Percentiles rank a stretch among this genome's conserved stretches.
Evolutionary conservation across 1,140 invertebrate genomes (phyloP).

Genomic region (Drosophila chauvacae): DNA sequence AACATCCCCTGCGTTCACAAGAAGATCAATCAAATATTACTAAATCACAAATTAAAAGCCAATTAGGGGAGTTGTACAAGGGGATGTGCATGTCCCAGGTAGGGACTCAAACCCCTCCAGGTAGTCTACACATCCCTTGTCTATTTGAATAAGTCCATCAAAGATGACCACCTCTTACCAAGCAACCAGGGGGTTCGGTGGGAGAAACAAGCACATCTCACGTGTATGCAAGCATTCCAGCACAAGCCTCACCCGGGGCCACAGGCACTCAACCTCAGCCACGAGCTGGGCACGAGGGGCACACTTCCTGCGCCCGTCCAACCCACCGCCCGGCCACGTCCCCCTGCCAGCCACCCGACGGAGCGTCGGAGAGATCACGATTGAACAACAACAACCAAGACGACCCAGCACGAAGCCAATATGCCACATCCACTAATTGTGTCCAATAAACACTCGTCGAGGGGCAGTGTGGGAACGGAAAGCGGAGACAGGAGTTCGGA

Average conservation of each 20-base stretch:
- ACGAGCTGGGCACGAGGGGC: slow-evolving; percentile 46
- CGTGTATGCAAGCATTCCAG: slow-evolving; percentile 18
- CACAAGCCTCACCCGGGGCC: slow-evolving; percentile 39
- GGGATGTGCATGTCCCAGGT: slow-evolving; percentile 3
- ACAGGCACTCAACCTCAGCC: slow-evolving; percentile 38
- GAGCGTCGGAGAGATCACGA: slow-evolving; percentile 6
- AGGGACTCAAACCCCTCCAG: neutral
- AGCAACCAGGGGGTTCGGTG: neutral
- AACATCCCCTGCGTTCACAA: neutral
- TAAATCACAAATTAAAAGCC: slow-evolving; percentile 19
- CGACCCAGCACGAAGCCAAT: slow-evolving; percentile 69
- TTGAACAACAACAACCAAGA: slow-evolving; percentile 16
- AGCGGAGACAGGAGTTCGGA: slow-evolving; percentile 41
- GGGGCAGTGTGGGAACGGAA: slow-evolving; percentile 48
- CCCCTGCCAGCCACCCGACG: slow-evolving; percentile 23
- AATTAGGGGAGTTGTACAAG: slow-evolving; percentile 34
- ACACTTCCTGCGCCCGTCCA: slow-evolving; percentile 62
- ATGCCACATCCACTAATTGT: slow-evolving; percentile 79
- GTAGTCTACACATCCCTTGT: neutral
- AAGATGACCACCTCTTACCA: neutral
- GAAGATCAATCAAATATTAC: slow-evolving; percentile 13
- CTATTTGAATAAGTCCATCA: slow-evolving; percentile 3
- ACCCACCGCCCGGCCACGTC: slow-evolving; percentile 31
- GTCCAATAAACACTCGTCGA: slow-evolving; percentile 78
- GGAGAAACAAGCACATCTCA: slow-evolving; percentile 4